These are phyloP conservation scores for Cosmorhoe ocellata DNA, from an alignment of 2,888 invertebrate genomes.

Conservation along the genomic window DNA sequence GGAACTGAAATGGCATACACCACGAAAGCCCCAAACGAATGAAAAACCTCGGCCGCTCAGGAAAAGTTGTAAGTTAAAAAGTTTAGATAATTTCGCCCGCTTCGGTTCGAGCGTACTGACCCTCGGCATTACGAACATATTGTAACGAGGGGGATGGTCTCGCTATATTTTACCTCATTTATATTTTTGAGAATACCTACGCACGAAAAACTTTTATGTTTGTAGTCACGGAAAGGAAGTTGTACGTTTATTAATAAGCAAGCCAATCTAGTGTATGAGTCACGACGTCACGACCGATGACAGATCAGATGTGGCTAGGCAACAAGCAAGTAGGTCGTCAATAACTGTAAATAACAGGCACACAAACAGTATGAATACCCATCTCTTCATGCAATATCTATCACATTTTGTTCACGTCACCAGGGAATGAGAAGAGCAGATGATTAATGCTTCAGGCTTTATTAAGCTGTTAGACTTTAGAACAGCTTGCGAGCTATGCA, in stretches of 20 bases:
- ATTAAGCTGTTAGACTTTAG: slow-evolving; percentile 28
- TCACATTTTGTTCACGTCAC: slow-evolving; percentile 26
- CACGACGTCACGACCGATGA: slow-evolving; percentile 48
- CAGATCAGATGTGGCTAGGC: slow-evolving; percentile 6
- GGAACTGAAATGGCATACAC: slow-evolving; percentile 43
- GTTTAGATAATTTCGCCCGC: slow-evolving; percentile 76
- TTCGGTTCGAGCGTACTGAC: slow-evolving; percentile 68
- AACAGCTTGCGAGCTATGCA: slow-evolving; percentile 30
- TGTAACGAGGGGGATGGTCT: slow-evolving; percentile 78
- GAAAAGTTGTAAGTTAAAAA: slow-evolving; percentile 80
- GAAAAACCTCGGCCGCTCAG: slow-evolving; percentile 61
- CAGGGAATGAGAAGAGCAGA: slow-evolving; percentile 28
- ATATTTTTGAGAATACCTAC: slow-evolving; percentile 79
- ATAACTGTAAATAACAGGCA: slow-evolving; percentile 38
- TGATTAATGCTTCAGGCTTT: slow-evolving; percentile 32
- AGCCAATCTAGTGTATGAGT: slow-evolving; percentile 60
- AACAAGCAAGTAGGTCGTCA: slow-evolving; percentile 54
- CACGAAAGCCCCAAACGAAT: slow-evolving; percentile 59
- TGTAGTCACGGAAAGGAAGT: slow-evolving; percentile 77
- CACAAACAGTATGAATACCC: too few relatives aligned
- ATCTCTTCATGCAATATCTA: background rate
- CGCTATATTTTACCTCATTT: slow-evolving; percentile 79
- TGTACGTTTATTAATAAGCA: slow-evolving; percentile 71
- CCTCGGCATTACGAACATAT: slow-evolving; percentile 77
- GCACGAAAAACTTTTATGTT: slow-evolving; percentile 79